These are phyloP conservation scores for Atherix ibis DNA, from an alignment of 2,888 invertebrate genomes.

Conservation along the genomic window DNA sequence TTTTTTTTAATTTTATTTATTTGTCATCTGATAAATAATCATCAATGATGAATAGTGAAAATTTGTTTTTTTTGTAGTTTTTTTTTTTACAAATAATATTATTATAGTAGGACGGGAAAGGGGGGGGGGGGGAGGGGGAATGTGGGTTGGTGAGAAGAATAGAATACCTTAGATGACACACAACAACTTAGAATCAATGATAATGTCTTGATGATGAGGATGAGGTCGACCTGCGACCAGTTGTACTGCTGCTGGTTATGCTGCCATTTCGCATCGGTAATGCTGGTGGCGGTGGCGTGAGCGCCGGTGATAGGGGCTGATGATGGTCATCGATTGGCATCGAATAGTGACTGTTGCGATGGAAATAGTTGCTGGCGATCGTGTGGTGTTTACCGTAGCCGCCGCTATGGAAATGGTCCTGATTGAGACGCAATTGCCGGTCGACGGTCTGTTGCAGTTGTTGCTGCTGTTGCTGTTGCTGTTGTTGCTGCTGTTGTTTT, in stretches of 20 bases:
- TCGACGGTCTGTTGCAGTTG: constrained; percentile 16
- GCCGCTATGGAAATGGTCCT: constrained; percentile 29
- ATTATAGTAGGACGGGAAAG: no score
- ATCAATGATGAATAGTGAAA: no score
- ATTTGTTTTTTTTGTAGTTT: no score
- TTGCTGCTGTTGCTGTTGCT: constrained; percentile 11
- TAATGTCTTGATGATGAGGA: constrained; percentile 17
- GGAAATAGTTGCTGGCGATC: constrained; percentile 23
- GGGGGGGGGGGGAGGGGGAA: no score
- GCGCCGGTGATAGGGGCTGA: constrained; percentile 23
- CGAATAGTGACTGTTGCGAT: constrained; percentile 30
- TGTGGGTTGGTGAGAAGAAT: no score
- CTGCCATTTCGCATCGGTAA: constrained; percentile 27
- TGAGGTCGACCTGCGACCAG: constrained; percentile 25
- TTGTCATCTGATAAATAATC: no score
- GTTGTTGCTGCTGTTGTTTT: constrained; percentile 11
- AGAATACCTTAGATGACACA: no score
- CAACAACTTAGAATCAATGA: no score
- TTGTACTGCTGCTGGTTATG: constrained; percentile 20
- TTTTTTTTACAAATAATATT: no score
- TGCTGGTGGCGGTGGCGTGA: constrained; percentile 29
- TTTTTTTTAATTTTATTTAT: no score
- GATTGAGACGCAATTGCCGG: constrained; percentile 23
- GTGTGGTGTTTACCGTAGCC: constrained; percentile 21
- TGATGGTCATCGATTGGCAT: constrained; percentile 28